These are phyloP conservation scores for Metridium senile DNA, from an alignment of 92 coral and sea anemone genomes.

Conservation along the genomic window DNA sequence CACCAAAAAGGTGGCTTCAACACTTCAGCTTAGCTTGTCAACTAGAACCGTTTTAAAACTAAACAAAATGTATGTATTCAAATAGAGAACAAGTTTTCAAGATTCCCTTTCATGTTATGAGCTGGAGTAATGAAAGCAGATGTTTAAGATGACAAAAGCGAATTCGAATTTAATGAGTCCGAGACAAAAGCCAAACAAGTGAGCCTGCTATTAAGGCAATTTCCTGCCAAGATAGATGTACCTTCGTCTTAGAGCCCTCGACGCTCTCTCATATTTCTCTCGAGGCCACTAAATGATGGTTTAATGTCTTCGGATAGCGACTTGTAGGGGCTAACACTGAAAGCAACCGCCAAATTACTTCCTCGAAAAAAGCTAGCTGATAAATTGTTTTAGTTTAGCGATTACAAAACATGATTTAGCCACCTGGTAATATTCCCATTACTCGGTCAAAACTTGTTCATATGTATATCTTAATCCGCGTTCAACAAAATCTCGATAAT, in stretches of 20 bases:
- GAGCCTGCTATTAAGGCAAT: conserved; percentile 31
- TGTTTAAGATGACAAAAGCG: conserved; percentile 37
- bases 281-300: background rate
- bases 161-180: conserved; percentile 48
- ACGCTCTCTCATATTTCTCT: conserved; percentile 16
- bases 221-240: conserved; percentile 29
- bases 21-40: background rate
- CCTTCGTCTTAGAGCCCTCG: conserved; percentile 33
- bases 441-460: conserved; percentile 20
- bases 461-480: conserved; percentile 23
- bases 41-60: conserved; percentile 10
- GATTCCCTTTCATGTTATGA: conserved; percentile 23
- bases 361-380: conserved; percentile 28
- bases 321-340: background rate
- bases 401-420: conserved; percentile 51
- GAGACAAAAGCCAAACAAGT: conserved; percentile 45
- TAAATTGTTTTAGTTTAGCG: conserved; percentile 46
- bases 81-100: background rate
- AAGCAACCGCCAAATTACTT: conserved; percentile 36
- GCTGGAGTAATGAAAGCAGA: conserved; percentile 39
- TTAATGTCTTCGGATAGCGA: conserved; percentile 16
- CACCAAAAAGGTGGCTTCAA: background rate
- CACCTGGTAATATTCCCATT: conserved; percentile 76
- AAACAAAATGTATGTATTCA: conserved; percentile 5
- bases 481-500: conserved; percentile 6